Evolutionary conservation across 2,888 invertebrate species (phyloP), one percentile per base, ranked within the genome.

Genomic region (Nowickia ferox): DNA sequence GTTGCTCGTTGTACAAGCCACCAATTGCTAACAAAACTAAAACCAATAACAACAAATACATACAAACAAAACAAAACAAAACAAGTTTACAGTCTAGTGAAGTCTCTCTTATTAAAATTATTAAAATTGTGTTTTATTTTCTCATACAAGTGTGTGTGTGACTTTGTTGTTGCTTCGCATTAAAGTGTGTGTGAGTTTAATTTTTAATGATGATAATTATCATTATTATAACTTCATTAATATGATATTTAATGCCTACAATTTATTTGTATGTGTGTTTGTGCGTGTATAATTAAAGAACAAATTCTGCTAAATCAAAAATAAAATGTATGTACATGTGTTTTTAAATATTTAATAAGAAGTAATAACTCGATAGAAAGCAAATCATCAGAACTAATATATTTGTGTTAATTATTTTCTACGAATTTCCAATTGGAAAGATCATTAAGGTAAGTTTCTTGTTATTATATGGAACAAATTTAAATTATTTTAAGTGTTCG

Each of bases 1-100:
- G 77, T 77, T 69, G 63, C 74, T 78, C 72, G 68, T 81, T 85
- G 81, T 82, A 74, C 71, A 81, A 77, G 77, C 72, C 63, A 75
- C 51, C 74, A 72, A 68, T 42, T 66, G 22, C 22, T 44, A 81
- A 53, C 38, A 78, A 76, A 46, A 76, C 46, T 71, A 61, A 71
- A 51, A 75, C 30, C 69, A 79, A 76, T 55, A 74, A 78, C 44
- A 78, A 71, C 40, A 57, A 57, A n/a, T 57, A 69, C 59, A 59
- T 22, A 59, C 42, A 65, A 38, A 19, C 17, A 15, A 51, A 59
- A 44, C 30, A 59, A 61, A 66, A 59, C 13, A 81, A 71, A 69
- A 71, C 40, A 68, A 69, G 53, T 46, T 65, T 66, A 51, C n/a
- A 68, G n/a, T 40, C 22, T n/a, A 76, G 13, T 30, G 22, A 55